Evolutionary conservation across 2,888 invertebrate genomes (phyloP), one percentile per base, ranked within the genome.

Genomic region (Caradrina clavipalpis): DNA sequence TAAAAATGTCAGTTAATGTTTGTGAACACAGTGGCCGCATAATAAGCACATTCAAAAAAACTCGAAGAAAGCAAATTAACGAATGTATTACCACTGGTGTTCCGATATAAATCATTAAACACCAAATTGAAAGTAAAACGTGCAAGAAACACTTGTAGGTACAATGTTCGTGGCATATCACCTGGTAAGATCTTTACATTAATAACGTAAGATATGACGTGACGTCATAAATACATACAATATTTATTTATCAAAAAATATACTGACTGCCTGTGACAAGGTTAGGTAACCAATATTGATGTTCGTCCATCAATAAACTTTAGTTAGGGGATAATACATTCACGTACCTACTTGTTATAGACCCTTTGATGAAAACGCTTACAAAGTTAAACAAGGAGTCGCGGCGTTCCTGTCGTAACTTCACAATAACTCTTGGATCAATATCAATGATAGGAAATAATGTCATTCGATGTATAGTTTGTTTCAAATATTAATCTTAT

Each of bases 11-110:
- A 78, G 85, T 83, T 83, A 75, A 82, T 81, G 81, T 83, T 84
- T 82, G 82, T 83, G 77, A 82, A 83, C 85, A 84, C 81, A 82
- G 80, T 70, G 80, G 72, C 60, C 80, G 79, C 80, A 85, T 87
- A 87, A 86, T 88, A 84, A 87, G 84, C 82, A 81, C 84, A 80
- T 85, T 81, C 78, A 74, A 82, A 82, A 71, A 71, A 83, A 77
- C 74, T 79, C 80, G 79, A 83, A 83, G 81, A 84, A 84, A 84
- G 78, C 81, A 83, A 82, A 81, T 82, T 86, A 83, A 85, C 81
- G 78, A 79, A 75, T 77, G 79, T 80, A 82, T 82, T 82, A 75
- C 84, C 72, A 76, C 73, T 78, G 70, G 77, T 76, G 77, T 81
- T 79, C 65, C 64, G 83, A 82, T 84, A 74, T 76, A 78, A 80